A percentile compares a stretch with the other conserved stretches of the same genome.
phyloP scores from a whole-genome alignment of 2,888 invertebrate species.

The Tubulanus polymorphus region DNA sequence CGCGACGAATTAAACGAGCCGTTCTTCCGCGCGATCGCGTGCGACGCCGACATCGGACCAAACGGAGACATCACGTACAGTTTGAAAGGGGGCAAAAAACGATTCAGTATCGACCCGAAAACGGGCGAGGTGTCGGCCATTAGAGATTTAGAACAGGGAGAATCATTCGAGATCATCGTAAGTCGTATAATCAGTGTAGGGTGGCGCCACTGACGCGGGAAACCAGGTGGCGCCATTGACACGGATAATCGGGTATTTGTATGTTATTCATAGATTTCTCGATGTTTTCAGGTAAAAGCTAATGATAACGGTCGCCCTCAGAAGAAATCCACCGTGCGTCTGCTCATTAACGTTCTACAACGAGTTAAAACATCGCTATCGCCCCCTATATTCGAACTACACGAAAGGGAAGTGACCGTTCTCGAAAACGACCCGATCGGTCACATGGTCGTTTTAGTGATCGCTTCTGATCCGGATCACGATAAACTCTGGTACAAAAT shows the following conservation, averaged over 20 bases:
- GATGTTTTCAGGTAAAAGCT: constrained; percentile 26
- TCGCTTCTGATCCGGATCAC: constrained; percentile 80
- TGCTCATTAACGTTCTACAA: constrained; percentile 33
- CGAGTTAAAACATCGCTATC: constrained; percentile 53
- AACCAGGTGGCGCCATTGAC: too few relatives aligned
- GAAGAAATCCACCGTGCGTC: constrained; percentile 54
- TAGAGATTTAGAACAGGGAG: constrained; percentile 66
- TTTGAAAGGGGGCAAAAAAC: constrained; percentile 37
- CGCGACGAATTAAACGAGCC: constrained; percentile 21
- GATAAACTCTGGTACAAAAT: constrained; percentile 90
- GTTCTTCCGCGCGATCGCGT: constrained; percentile 40
- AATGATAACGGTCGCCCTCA: constrained; percentile 35
- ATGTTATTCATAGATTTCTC: neutral
- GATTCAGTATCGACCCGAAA: constrained; percentile 73
- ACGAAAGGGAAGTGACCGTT: constrained; percentile 41
- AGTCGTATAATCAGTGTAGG: too few relatives aligned
- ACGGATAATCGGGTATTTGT: too few relatives aligned
- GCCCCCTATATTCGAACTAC: constrained; percentile 61
- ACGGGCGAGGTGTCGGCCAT: constrained; percentile 79
- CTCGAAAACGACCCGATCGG: constrained; percentile 70
- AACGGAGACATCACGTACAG: constrained; percentile 70
- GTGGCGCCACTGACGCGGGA: too few relatives aligned
- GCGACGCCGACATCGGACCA: constrained; percentile 41
- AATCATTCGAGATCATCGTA: constrained; percentile 26
- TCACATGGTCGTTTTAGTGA: constrained; percentile 78